phyloP scores from a whole-genome alignment of 2,888 invertebrate genomes.

The Rhyacophila evoluta region DNA sequence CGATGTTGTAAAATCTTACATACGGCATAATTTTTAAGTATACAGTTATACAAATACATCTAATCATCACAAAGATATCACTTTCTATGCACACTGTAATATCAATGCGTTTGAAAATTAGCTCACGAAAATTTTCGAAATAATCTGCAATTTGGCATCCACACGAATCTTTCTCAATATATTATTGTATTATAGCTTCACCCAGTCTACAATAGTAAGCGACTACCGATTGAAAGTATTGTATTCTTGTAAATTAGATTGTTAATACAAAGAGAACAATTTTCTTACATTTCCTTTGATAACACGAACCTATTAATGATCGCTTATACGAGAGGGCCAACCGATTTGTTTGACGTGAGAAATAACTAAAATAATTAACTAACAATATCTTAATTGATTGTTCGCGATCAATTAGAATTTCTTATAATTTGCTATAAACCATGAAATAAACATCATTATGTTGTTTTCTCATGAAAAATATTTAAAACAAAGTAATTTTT shows the following conservation, averaged over 20 bases:
- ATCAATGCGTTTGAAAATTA: conserved; percentile 14
- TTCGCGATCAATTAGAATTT: not conserved
- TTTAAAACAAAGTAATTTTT: too few relatives aligned
- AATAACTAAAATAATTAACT: too few relatives aligned
- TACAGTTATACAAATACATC: not conserved
- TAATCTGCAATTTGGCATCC: not conserved
- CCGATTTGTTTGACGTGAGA: not conserved
- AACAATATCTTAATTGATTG: not conserved
- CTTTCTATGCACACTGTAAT: not conserved
- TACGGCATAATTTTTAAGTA: not conserved
- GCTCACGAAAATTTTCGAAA: conserved; percentile 12
- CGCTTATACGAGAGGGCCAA: not conserved
- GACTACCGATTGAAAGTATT: not conserved
- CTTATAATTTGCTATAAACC: too few relatives aligned
- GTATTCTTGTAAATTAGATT: not conserved
- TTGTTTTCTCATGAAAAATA: too few relatives aligned
- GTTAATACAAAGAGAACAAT: not conserved
- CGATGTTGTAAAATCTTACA: too few relatives aligned
- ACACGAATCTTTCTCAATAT: conserved; percentile 4
- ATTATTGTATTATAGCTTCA: not conserved
- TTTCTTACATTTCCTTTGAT: not conserved
- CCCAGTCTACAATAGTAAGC: not conserved
- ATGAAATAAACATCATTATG: too few relatives aligned
- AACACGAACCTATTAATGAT: not conserved
- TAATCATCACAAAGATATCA: not conserved